Evolutionary conservation across 2,113 vertebrate genomes (phyloP).

Genomic region (Pygoscelis adeliae): DNA sequence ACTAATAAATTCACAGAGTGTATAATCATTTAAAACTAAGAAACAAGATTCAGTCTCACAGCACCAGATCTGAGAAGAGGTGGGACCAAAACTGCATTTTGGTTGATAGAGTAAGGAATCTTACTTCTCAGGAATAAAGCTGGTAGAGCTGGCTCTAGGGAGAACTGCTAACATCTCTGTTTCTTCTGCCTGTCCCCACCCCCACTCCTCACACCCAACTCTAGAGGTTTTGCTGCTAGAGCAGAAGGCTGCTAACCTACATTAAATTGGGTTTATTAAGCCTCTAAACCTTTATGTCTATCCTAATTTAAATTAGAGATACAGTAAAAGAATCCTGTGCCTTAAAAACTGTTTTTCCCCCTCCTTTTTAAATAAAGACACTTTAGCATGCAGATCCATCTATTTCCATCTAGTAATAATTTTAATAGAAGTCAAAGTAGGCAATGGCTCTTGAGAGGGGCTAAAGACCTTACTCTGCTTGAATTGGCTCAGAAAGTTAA

Average conservation of each 20-base stretch:
- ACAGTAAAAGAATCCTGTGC: background rate
- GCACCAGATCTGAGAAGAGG: background rate
- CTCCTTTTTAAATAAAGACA: background rate
- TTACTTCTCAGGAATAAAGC: background rate
- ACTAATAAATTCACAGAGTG: background rate
- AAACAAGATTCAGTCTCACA: background rate
- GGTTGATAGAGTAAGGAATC: background rate
- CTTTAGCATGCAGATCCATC: background rate
- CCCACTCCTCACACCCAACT: accelerated
- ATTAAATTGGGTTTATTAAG: background rate
- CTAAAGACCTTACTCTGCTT: background rate
- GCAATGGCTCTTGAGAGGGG: background rate
- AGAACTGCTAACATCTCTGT: background rate
- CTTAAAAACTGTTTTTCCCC: background rate
- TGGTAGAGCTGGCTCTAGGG: too few species aligned
- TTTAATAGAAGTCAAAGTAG: background rate
- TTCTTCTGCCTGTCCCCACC: background rate
- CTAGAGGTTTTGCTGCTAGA: background rate
- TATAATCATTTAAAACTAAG: background rate
- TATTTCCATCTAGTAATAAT: background rate
- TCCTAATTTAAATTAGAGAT: background rate
- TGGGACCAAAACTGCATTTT: background rate
- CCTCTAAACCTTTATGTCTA: background rate
- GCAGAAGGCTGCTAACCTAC: background rate
- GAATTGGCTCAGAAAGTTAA: background rate